A percentile compares a stretch with the other conserved stretches of the same genome.
Evolutionary conservation across 1,140 invertebrate genomes (phyloP).

Genomic region (Lucilia cuprina): DNA sequence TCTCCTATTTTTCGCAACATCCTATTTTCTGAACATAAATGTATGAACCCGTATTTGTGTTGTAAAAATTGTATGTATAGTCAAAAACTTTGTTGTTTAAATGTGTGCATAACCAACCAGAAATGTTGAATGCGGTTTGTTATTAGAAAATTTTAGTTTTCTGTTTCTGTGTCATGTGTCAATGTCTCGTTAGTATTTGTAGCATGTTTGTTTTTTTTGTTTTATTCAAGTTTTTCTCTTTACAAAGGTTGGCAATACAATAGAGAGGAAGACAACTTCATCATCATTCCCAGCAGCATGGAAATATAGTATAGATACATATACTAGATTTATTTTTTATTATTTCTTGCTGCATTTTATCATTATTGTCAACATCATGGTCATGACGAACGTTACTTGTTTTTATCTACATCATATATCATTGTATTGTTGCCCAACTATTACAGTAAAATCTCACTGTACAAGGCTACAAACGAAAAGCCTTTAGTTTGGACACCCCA

Average conservation of each 20-base stretch:
- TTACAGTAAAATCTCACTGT: too few relatives aligned
- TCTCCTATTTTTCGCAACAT: too few relatives aligned
- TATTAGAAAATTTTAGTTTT: constrained; percentile 8
- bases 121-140: constrained; percentile 6
- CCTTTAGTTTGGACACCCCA: too few relatives aligned
- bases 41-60: too few relatives aligned
- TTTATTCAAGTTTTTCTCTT: background rate
- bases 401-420: background rate
- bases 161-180: constrained; percentile 3
- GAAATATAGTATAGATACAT: too few relatives aligned
- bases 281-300: background rate
- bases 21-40: too few relatives aligned
- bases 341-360: background rate
- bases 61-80: background rate
- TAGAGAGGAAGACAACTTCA: background rate
- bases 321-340: too few relatives aligned
- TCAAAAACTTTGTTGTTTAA: background rate
- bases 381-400: background rate
- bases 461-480: too few relatives aligned
- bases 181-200: constrained; percentile 9
- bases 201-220: background rate
- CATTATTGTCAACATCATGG: background rate
- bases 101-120: constrained; percentile 4
- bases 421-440: background rate
- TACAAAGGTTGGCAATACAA: background rate